These are phyloP conservation scores for Acipenser transmontanus DNA, from an alignment of 2,797 vertebrate genomes.

Conservation along the genomic window DNA sequence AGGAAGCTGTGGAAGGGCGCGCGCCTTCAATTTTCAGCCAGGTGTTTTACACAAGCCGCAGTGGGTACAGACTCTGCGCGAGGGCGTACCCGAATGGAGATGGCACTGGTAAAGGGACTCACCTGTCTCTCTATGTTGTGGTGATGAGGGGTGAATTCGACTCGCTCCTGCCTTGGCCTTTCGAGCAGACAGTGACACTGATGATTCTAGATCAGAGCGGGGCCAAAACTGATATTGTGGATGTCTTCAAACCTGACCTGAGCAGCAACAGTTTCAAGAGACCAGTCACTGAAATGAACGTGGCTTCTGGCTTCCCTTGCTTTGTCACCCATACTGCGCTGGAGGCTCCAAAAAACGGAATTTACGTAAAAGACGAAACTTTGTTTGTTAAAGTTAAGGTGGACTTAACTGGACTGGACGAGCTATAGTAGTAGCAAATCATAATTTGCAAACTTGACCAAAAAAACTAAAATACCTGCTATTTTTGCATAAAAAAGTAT, in stretches of 20 bases:
- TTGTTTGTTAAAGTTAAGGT: constrained; percentile 82
- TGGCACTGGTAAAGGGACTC: constrained; percentile 68
- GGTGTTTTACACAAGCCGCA: constrained; percentile 79
- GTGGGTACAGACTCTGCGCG: constrained; percentile 75
- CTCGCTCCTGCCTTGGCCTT: constrained; percentile 78
- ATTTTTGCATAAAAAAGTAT: too few relatives aligned
- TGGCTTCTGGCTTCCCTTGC: constrained; percentile 73
- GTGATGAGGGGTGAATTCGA: constrained; percentile 87
- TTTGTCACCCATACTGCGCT: constrained; percentile 65
- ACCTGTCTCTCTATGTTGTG: constrained; percentile 79
- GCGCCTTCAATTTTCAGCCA: constrained; percentile 66
- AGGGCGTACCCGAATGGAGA: constrained; percentile 79
- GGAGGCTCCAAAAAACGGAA: constrained; percentile 55
- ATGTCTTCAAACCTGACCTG: constrained; percentile 74
- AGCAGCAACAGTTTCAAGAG: constrained; percentile 73
- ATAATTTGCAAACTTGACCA: too few relatives aligned
- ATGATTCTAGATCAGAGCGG: constrained; percentile 81
- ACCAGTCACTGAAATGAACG: constrained; percentile 68
- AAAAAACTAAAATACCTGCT: too few relatives aligned
- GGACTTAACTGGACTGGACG: constrained; percentile 74
- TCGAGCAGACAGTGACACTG: constrained; percentile 75
- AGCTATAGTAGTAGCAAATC: constrained; percentile 45
- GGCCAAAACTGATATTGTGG: constrained; percentile 62
- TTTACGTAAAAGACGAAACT: constrained; percentile 74
- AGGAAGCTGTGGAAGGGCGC: constrained; percentile 59